phyloP scores from a whole-genome alignment of 2,797 vertebrate genomes.

The Galaxias olidus region DNA sequence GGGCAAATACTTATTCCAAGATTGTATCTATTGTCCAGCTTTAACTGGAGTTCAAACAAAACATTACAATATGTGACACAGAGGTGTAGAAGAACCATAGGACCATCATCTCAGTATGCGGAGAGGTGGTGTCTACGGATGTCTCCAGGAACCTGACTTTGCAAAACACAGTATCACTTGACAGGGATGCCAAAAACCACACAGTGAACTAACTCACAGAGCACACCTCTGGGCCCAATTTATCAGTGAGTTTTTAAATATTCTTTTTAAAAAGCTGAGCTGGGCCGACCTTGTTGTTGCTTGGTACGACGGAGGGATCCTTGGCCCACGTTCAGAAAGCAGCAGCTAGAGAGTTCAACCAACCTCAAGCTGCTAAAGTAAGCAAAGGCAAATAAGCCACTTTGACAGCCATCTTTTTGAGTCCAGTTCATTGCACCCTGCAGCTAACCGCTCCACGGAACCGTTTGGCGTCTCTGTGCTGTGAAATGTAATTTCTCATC shows the following conservation, averaged over 20 bases:
- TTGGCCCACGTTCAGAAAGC: constrained; percentile 56
- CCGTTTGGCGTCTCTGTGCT: constrained; percentile 33
- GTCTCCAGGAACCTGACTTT: constrained; percentile 30
- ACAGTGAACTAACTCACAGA: constrained; percentile 32
- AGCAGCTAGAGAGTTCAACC: constrained; percentile 26
- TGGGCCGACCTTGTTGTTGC: constrained; percentile 46
- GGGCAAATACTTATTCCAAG: constrained; percentile 46
- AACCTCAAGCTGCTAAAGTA: constrained; percentile 30
- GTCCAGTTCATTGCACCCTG: constrained; percentile 42
- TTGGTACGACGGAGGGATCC: constrained; percentile 40
- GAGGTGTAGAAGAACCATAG: constrained; percentile 19
- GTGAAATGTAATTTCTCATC: constrained; percentile 38
- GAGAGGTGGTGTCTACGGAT: constrained; percentile 1
- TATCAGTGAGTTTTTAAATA: constrained; percentile 56
- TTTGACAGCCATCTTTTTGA: constrained; percentile 45
- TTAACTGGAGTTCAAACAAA: constrained; percentile 29
- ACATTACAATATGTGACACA: constrained; percentile 15
- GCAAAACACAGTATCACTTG: constrained; percentile 32
- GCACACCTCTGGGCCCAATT: constrained; percentile 51
- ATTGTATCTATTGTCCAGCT: constrained; percentile 42
- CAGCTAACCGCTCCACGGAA: constrained; percentile 27
- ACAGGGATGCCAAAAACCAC: constrained; percentile 49
- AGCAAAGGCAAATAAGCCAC: constrained; percentile 45
- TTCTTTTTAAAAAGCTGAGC: constrained; percentile 55
- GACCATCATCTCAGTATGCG: constrained; percentile 7